Evolutionary conservation across 2,797 vertebrate species (phyloP), one percentile per base, ranked within the genome.

Genomic region (Harpagifer antarcticus): DNA sequence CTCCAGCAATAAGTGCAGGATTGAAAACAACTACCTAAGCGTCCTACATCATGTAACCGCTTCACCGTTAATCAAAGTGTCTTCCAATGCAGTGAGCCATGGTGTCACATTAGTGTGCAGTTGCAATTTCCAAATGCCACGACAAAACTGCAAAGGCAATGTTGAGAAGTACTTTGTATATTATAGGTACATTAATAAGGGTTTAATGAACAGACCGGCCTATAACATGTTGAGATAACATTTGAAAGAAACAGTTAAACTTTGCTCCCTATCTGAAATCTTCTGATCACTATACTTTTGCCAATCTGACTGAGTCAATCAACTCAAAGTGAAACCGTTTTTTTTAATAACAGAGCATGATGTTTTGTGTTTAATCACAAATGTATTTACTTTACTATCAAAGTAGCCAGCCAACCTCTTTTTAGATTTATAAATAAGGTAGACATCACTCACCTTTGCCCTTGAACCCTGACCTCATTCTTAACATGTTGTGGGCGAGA

Each of bases 281-380:
- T 67, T 74, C 45, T 75, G 64, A 78, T 62, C 55, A 10, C 23
- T 16, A 44, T 54, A 3, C 40, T 56, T 42, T 23, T 23, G 23
- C 62, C n/a, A n/a, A 9, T 66, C 47, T n/a, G 17, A 68, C 16
- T 53, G 63, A 70, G 49, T 44, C 33, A 62, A 17, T 72, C 57
- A 45, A 7, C 13, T 64, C 42, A 68, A 54, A 79, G 52, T 49
- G 68, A 54, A 81, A 78, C 67, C 10, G n/a, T 49, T 16, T 12
- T 72, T 72, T 1, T 6, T 7, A 69, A 15, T 63, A 9, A 47
- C 12, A 17, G 13, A 20, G 23, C 33, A 6, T 37, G 33, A 37
- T 37, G 7, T 37, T 9, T 5, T 0, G 17, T 13, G 17, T 11
- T 45, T 54, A 12, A 80, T 61, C 8, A 20, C 23, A 33, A 2